phyloP scores from a whole-genome alignment of 2,113 vertebrate species.

The Catagonus wagneri region DNA sequence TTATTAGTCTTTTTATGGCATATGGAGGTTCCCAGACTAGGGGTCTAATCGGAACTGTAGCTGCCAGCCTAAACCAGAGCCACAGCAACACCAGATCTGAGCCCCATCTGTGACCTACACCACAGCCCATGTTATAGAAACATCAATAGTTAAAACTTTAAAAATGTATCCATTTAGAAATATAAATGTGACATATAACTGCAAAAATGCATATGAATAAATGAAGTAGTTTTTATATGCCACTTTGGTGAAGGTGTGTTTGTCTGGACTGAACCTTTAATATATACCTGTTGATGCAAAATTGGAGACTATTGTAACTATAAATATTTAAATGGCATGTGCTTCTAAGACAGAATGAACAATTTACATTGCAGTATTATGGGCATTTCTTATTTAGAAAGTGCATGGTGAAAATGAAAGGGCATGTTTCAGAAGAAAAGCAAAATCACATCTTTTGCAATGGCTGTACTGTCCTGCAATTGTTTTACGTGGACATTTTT shows the following conservation, averaged over 20 bases:
- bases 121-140: not conserved
- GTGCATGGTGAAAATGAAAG: not conserved
- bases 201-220: not conserved
- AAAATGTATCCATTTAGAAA: not conserved
- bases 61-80: too few species aligned
- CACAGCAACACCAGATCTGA: too few species aligned
- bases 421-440: not conserved
- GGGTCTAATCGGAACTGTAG: too few species aligned
- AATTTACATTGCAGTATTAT: not conserved
- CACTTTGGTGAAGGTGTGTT: not conserved
- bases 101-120: too few species aligned
- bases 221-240: not conserved
- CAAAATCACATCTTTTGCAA: not conserved
- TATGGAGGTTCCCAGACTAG: too few species aligned
- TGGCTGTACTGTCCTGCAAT: not conserved
- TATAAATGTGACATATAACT: not conserved
- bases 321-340: slow-evolving; percentile 40
- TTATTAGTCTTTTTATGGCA: too few species aligned
- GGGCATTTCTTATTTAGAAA: not conserved
- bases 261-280: not conserved
- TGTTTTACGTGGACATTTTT: not conserved
- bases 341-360: not conserved
- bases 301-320: not conserved
- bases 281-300: not conserved
- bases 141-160: not conserved